Conservation (phyloP, 2,113 vertebrate genomes). For the Xerus inauris region DNA sequence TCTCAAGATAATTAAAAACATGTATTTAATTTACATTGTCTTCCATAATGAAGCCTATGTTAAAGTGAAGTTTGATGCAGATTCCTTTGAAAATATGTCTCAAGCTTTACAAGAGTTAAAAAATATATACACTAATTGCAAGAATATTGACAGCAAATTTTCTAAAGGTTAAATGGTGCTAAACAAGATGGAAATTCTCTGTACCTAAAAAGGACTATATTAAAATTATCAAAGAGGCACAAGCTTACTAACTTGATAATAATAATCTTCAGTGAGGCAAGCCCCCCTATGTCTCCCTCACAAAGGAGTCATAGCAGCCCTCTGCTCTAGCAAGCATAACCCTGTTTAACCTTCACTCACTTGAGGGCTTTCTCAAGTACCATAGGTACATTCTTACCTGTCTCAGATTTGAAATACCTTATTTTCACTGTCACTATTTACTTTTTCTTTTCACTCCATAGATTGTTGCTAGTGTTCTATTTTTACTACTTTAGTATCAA, state of each 20-base stretch:
- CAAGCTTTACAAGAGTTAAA: neutral
- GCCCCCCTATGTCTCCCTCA: neutral
- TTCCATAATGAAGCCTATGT: neutral
- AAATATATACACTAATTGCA: neutral
- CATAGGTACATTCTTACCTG: too few species aligned
- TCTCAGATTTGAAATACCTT: neutral
- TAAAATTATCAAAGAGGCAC: neutral
- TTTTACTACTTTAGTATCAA: slow-evolving; percentile 1
- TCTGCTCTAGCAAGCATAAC: neutral
- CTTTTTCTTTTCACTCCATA: neutral
- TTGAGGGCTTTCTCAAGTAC: neutral
- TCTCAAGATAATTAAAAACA: neutral
- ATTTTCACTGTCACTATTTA: neutral
- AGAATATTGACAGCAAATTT: slow-evolving; percentile 33
- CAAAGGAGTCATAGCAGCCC: too few species aligned
- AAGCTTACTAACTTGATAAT: neutral
- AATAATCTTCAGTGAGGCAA: neutral
- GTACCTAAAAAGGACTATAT: neutral
- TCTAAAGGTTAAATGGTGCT: neutral
- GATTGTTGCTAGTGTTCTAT: neutral
- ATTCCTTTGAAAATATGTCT: neutral
- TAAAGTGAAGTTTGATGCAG: neutral
- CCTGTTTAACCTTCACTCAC: neutral
- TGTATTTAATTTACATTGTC: neutral
- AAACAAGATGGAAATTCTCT: slow-evolving; percentile 32